Base-by-base conservation (phyloP, 2,888 invertebrate genomes). In the Matsumyia berberina region DNA sequence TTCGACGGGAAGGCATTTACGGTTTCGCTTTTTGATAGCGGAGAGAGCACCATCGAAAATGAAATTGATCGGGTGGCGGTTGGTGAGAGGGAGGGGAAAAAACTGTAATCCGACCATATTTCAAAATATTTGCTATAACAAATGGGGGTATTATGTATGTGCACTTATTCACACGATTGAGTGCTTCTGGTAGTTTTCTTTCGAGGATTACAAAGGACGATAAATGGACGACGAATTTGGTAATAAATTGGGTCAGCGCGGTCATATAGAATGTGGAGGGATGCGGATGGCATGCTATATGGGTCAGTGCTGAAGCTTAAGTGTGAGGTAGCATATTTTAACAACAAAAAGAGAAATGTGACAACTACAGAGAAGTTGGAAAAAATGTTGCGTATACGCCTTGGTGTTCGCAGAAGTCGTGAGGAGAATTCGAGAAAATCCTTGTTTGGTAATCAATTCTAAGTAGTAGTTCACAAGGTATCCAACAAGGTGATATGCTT, bases 121-220 rank as follows among this genome's bases (percentile, higher is more conserved):
- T 78, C 77, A 69, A 78, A 78, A 78, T 78, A 62, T 70, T 78
- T 78, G 55, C 62, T 31, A 78, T 78, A 70, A 78, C 67, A 77
- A 77, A 77, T 77, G 67, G 67, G 24, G 44, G 76, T 37, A 60
- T 77, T 77, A 69, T 60, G 76, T 77, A 60, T 77, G 58, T 60
- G 76, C 58, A 77, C 53, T 77, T 77, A 69, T 77, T 77, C 67
- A 51, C 49, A 60, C 67, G 51, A 77, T 42, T 44, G 76, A 67
- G 67, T 77, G 76, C 42, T 69, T 60, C 24, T 60, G 60, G 60
- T 69, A 53, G 67, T 69, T 69, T 51, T 51, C 60, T 60, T 49
- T 9, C 37, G 42, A 29, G 58, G 42, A 69, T 60, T 60, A 67
- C 51, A 33, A 37, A 35, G 33, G 46, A n/a, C 24, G 33, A 67